Base-by-base conservation (phyloP, 1,140 invertebrate species). In the Aphidius gifuensis region DNA sequence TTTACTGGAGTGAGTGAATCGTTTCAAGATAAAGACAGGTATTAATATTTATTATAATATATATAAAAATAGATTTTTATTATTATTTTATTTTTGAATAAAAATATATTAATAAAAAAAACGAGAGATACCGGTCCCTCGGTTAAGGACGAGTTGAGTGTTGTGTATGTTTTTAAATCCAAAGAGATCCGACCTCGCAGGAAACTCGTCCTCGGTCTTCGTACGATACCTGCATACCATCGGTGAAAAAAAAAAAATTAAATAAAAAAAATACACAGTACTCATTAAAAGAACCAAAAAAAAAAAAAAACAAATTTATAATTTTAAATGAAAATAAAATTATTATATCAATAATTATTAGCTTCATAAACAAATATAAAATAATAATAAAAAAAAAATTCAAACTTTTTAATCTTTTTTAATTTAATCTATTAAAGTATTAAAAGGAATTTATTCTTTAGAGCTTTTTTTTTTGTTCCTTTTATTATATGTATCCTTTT, bases 81-180 rank as follows among this genome's bases (percentile, higher is more conserved):
- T 53, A 32, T 11, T 40, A 38, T 53, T 53, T 6, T 5, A 53
- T 32, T 1, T 32, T 32, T 32, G 23, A 60, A 45, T 21, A 16
- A 16, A 16, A 16, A 16, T 16, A 16, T 16, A 16, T 16, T 16
- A 16, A 16, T 32, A 62, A 47, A 58, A 58, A 45, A 16, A n/a
- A 32, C 9, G 54, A 42, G 21, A 48, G 48, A 47, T 62, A 55
- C 56, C 60, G 56, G 56, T 59, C 50, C 53, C 40, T 54, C 45
- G 51, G 45, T 60, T 66, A 61, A 61, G 55, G 64, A 65, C 59
- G 21, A 6, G 39, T 50, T 40, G 38, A 48, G 59, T 61, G 49
- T 53, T 43, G 40, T 61, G 40, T 23, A 11, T 44, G 11, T 16
- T 32, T 61, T 32, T 44, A 16, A 50, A 55, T 55, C 48, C 4